Conservation (phyloP, 92 coral and sea anemone genomes). For the Siderastrea radians region DNA sequence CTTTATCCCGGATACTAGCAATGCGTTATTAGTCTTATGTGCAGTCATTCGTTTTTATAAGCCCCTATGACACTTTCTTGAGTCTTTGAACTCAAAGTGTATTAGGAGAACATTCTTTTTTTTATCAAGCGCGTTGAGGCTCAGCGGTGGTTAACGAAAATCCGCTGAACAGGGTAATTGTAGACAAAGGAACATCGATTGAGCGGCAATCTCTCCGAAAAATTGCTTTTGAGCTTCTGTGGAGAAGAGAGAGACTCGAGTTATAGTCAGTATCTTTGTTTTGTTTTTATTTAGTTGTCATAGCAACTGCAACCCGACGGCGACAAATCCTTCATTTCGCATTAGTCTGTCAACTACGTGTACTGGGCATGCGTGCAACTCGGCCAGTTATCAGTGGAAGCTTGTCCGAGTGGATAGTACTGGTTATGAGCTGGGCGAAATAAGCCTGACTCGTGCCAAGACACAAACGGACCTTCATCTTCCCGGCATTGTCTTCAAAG, state of each 20-base stretch:
- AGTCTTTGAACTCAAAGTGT: too few species aligned
- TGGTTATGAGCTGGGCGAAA: background rate
- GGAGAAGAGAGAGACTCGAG: background rate
- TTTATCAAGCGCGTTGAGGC: too few species aligned
- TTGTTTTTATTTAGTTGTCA: conserved; percentile 47
- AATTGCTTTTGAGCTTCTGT: too few species aligned
- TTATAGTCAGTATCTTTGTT: background rate
- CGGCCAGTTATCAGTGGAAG: conserved; percentile 71
- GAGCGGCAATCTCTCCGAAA: too few species aligned
- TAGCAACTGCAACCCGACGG: conserved; percentile 66
- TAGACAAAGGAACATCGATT: too few species aligned
- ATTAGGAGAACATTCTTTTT: too few species aligned
- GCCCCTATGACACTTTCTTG: too few species aligned
- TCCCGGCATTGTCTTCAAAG: conserved; percentile 66
- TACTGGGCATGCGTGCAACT: conserved; percentile 47
- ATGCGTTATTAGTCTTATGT: too few species aligned
- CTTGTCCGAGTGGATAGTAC: background rate
- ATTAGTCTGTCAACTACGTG: conserved; percentile 70
- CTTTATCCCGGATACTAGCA: too few species aligned
- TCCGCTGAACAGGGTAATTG: too few species aligned
- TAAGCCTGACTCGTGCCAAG: conserved; percentile 38
- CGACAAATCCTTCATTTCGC: conserved; percentile 60
- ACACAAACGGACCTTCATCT: conserved; percentile 65
- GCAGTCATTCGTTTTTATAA: too few species aligned
- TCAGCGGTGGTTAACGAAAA: too few species aligned